These are phyloP conservation scores for Panthera tigris DNA, from an alignment of 2,113 vertebrate genomes.

Conservation along the genomic window DNA sequence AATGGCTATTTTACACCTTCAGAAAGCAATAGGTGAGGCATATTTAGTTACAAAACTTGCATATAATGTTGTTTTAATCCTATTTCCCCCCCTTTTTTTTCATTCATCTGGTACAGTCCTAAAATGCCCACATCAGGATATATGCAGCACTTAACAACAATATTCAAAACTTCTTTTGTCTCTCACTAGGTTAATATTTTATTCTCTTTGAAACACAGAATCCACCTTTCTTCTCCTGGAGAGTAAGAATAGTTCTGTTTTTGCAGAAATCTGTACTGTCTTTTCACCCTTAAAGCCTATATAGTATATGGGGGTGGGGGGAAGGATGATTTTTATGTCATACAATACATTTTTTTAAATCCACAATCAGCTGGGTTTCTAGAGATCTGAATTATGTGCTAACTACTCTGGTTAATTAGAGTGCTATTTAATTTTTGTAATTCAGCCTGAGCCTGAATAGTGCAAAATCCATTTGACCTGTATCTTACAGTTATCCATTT, in stretches of 20 bases:
- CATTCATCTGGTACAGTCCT: slow-evolving; percentile 61
- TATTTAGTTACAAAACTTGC: slow-evolving; percentile 55
- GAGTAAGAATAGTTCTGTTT: slow-evolving; percentile 49
- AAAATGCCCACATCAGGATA: slow-evolving; percentile 51
- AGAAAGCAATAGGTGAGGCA: slow-evolving; percentile 49
- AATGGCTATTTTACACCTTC: slow-evolving; percentile 53
- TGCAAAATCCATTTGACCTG: slow-evolving; percentile 77
- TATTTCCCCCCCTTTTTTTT: slow-evolving; percentile 65
- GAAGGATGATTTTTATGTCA: neutral
- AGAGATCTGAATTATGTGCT: slow-evolving; percentile 71
- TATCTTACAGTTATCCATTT: slow-evolving; percentile 63
- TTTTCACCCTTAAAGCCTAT: slow-evolving; percentile 26
- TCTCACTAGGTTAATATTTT: slow-evolving; percentile 54
- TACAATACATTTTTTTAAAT: neutral
- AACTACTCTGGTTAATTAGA: slow-evolving; percentile 77
- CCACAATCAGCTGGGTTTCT: slow-evolving; percentile 72
- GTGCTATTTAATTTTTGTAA: slow-evolving; percentile 76
- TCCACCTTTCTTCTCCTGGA: neutral
- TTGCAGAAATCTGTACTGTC: slow-evolving; percentile 45
- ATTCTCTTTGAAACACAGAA: slow-evolving; percentile 67
- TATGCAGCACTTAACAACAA: slow-evolving; percentile 71
- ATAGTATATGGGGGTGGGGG: neutral
- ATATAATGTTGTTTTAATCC: slow-evolving; percentile 48
- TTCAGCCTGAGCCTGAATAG: slow-evolving; percentile 65
- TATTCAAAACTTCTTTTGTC: slow-evolving; percentile 70